Conservation (phyloP, 2,888 invertebrate genomes). For the Agrypnus murinus region DNA sequence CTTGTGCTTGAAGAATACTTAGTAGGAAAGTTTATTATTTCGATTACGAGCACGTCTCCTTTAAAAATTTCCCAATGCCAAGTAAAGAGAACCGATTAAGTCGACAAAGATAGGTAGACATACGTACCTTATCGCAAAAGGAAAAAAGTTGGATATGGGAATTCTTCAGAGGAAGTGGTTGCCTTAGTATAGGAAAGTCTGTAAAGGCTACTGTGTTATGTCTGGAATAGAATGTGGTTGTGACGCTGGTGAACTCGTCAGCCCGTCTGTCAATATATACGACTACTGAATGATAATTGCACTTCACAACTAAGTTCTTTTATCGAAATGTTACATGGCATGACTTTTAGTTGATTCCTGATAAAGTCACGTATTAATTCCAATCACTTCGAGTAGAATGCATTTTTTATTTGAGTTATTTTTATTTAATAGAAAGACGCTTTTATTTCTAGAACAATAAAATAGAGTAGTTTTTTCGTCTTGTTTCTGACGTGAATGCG, state of each 20-base stretch:
- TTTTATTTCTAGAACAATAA: too few relatives aligned
- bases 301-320: not conserved
- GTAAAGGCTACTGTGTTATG: conserved; percentile 35
- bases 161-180: conserved; percentile 34
- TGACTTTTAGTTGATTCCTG: not conserved
- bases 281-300: conserved; percentile 35
- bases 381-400: too few relatives aligned
- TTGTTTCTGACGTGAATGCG: too few relatives aligned
- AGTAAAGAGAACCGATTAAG: conserved; percentile 13
- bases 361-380: conserved; percentile 5
- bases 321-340: conserved; percentile 3
- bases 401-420: too few relatives aligned
- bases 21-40: conserved; percentile 26
- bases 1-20: conserved; percentile 40
- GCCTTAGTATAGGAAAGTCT: conserved; percentile 25
- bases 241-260: conserved; percentile 41
- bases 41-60: conserved; percentile 35
- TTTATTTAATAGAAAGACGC: too few relatives aligned
- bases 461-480: too few relatives aligned
- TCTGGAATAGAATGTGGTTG: conserved; percentile 42
- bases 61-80: conserved; percentile 29
- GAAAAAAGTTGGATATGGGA: conserved; percentile 18
- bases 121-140: conserved; percentile 7
- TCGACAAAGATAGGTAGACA: conserved; percentile 36
- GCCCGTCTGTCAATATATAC: conserved; percentile 34